phyloP scores from a whole-genome alignment of 2,888 invertebrate genomes.

The Trichopria drosophilae region DNA sequence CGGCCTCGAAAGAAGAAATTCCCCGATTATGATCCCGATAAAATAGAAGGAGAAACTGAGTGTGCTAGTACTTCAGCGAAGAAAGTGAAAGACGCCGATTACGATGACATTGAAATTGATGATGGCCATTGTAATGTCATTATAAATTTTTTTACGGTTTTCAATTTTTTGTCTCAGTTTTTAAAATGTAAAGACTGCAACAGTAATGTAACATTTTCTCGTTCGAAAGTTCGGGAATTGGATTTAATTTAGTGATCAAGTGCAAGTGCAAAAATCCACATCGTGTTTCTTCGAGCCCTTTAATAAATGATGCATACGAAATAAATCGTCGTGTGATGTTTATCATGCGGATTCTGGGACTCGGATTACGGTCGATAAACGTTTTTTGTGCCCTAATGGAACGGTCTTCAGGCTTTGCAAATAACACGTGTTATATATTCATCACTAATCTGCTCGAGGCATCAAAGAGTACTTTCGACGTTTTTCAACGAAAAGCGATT shows the following conservation, averaged over 20 bases:
- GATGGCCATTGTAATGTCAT: constrained; percentile 23
- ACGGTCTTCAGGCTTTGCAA: constrained; percentile 26
- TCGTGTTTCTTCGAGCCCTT: constrained; percentile 33
- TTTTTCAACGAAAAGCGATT: constrained; percentile 10
- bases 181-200: constrained; percentile 15
- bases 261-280: constrained; percentile 31
- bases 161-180: constrained; percentile 11
- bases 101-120: constrained; percentile 23
- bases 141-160: constrained; percentile 12
- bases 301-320: constrained; percentile 33
- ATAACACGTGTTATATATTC: constrained; percentile 20
- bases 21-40: too few species aligned
- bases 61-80: constrained; percentile 19
- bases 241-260: constrained; percentile 34
- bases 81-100: constrained; percentile 18
- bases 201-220: constrained; percentile 9
- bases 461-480: constrained; percentile 25
- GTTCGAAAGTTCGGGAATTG: constrained; percentile 29
- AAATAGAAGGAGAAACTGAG: constrained; percentile 22
- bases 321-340: constrained; percentile 38
- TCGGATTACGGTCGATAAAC: constrained; percentile 35
- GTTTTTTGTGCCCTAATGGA: constrained; percentile 37
- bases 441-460: constrained; percentile 21
- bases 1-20: too few species aligned
- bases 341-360: constrained; percentile 35